Conservation (phyloP, 2,888 invertebrate genomes). For the Pseudococcus longispinus region DNA sequence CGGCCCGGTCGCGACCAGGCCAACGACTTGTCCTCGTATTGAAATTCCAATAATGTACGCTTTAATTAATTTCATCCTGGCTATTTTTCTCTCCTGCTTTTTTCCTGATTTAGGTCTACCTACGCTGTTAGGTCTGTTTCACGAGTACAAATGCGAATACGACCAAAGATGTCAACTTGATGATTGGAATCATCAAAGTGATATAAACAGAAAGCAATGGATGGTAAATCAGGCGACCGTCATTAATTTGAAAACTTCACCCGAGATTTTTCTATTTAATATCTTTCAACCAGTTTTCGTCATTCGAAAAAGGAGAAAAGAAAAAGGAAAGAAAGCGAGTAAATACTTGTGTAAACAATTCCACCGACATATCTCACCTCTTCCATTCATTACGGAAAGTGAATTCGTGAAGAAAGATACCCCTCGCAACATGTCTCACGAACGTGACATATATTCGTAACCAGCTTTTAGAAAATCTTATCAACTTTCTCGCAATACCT, state of each 20-base stretch:
- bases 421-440: not conserved
- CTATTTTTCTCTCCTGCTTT: not conserved
- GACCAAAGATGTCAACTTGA: not conserved
- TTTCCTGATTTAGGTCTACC: not conserved
- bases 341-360: constrained; percentile 15
- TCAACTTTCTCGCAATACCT: constrained; percentile 11
- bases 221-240: not conserved
- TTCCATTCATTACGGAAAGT: not conserved
- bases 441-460: constrained; percentile 34
- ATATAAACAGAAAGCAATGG: not conserved
- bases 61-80: constrained; percentile 17
- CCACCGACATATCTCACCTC: not conserved
- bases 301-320: not conserved
- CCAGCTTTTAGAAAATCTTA: not conserved
- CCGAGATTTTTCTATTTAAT: not conserved
- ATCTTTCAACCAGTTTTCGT: not conserved
- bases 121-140: not conserved
- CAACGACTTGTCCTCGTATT: not conserved
- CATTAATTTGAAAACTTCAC: not conserved
- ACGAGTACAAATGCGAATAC: not conserved
- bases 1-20: too few species aligned
- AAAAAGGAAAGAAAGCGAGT: not conserved
- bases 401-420: not conserved
- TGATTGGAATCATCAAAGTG: not conserved
- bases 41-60: constrained; percentile 5